Evolutionary conservation across 1,140 invertebrate species (phyloP), one percentile per base, ranked within the genome.

Genomic region (Andrena cerasifolii): DNA sequence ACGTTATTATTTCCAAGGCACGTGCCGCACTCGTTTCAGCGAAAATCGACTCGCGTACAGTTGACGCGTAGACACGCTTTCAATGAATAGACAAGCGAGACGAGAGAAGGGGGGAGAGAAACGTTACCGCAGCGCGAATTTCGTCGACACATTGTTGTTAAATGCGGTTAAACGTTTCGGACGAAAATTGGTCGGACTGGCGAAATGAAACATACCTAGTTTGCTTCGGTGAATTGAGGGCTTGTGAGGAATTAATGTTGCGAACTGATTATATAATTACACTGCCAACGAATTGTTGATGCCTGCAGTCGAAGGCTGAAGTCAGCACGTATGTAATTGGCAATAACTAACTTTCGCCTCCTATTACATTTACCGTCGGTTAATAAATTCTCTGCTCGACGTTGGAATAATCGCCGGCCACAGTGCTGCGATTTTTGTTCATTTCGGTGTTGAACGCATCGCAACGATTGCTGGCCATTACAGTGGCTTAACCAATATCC

Each of bases 181-280:
- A n/a, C 16, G 53, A 43, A 76, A 76, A 76, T 76, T 59, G 51
- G 28, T n/a, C 3, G 62, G 28, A 67, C 7, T 8, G 26, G n/a
- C 2, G n/a, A 26, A 54, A 31, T 49, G 61, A 43, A 45, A 53
- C 49, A 45, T 76, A n/a, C n/a, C n/a, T n/a, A 76, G 73, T 76
- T 76, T 76, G 67, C 73, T 56, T 31, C 26, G 61, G 36, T 10
- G 67, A 56, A 76, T 36, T 47, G 53, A 28, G 45, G 56, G 40
- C 63, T 56, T 47, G 63, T 58, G 47, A n/a, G 43, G 2, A 3
- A 31, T 24, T 36, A 10, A 18, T 33, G n/a, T 53, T 63, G 61
- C 5, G 43, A 65, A 47, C 8, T 24, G 8, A 12, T 10, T 3
- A 0, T 26, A 2, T 54, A 54, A 54, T 53, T 49, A 14, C 18